Evolutionary conservation across 2,797 vertebrate genomes (phyloP).

Genomic region (Hylomyscus alleni): DNA sequence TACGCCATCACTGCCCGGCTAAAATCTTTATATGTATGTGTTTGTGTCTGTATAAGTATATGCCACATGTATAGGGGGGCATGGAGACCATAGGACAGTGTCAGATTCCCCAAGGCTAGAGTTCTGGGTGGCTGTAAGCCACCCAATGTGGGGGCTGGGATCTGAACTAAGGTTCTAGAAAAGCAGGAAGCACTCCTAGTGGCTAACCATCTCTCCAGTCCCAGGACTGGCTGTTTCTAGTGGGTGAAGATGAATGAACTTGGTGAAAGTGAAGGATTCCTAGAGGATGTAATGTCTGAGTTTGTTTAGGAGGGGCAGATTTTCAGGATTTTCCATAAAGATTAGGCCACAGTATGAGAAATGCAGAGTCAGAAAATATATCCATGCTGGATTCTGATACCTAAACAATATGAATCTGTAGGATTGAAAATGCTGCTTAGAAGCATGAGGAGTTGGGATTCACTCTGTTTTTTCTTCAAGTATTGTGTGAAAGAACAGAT

Average conservation of each 20-base stretch:
- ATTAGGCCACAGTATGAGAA: neutral
- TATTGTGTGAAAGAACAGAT: constrained; percentile 50
- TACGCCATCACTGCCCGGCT: too few relatives aligned
- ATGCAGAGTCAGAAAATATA: neutral
- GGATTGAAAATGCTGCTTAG: constrained; percentile 23
- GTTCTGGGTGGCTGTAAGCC: neutral
- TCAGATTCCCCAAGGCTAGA: neutral
- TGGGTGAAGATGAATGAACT: neutral
- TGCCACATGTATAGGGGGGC: neutral
- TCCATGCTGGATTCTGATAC: neutral
- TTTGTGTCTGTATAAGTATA: neutral
- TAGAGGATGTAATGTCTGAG: neutral
- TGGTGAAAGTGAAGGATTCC: constrained; percentile 15
- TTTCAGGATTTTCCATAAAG: constrained; percentile 14
- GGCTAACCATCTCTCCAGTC: neutral
- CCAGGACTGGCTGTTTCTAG: neutral
- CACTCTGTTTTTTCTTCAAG: neutral
- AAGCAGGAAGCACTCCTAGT: neutral
- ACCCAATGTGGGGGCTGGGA: neutral
- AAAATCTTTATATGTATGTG: neutral
- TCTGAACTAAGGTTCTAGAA: neutral
- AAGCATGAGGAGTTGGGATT: neutral
- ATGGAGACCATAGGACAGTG: neutral
- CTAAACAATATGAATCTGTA: neutral
- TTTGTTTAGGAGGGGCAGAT: neutral